These are phyloP conservation scores for Diglossa brunneiventris DNA, from an alignment of 2,113 vertebrate species.

Conservation along the genomic window DNA sequence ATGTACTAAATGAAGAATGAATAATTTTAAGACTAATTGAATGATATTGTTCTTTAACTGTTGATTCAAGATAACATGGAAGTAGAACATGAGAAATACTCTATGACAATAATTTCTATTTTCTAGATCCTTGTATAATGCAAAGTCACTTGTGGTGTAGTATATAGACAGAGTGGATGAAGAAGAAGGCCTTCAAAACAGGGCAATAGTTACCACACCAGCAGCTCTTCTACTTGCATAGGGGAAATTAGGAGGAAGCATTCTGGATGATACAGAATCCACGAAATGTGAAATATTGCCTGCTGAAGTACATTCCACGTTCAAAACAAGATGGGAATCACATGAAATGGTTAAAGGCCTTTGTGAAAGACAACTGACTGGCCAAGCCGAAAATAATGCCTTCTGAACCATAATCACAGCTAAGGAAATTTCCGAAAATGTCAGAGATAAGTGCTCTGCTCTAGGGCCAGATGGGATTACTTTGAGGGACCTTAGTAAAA, in stretches of 20 bases:
- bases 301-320: accelerated
- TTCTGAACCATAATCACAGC: not conserved
- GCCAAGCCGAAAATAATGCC: not conserved
- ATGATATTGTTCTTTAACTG: not conserved
- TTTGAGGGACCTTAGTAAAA: not conserved
- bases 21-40: not conserved
- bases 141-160: not conserved
- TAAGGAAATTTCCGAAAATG: not conserved
- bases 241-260: not conserved
- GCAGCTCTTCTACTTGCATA: not conserved
- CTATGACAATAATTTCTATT: not conserved
- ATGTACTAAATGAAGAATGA: not conserved
- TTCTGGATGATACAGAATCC: not conserved
- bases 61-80: not conserved
- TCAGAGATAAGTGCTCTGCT: not conserved
- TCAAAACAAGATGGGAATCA: not conserved
- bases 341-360: not conserved
- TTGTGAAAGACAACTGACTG: not conserved
- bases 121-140: not conserved
- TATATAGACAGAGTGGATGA: not conserved
- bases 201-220: not conserved
- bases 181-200: not conserved
- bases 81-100: not conserved
- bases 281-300: not conserved
- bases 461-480: not conserved